These are phyloP conservation scores for Lampris megalopsis DNA, from an alignment of 2,113 vertebrate species.

Conservation along the genomic window DNA sequence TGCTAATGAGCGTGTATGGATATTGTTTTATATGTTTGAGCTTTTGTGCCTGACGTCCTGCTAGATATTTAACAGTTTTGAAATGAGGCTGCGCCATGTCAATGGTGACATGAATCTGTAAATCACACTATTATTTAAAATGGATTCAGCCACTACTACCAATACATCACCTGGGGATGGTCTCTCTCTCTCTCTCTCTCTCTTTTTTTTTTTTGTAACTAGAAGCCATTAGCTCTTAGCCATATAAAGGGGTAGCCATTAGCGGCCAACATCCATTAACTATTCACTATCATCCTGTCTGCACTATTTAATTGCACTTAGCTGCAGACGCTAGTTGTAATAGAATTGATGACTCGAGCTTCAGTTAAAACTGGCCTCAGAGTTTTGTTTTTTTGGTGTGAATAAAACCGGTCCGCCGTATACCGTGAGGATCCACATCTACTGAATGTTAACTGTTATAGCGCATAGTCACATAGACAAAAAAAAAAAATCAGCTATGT, in stretches of 20 bases:
- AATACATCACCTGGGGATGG: conserved; percentile 7
- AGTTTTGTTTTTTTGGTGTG: neutral
- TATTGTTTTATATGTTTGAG: too few relatives aligned
- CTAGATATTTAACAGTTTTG: neutral
- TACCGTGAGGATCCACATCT: neutral
- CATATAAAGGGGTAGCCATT: conserved; percentile 16
- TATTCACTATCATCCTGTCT: conserved; percentile 51
- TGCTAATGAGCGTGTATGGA: too few relatives aligned
- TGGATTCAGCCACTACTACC: conserved; percentile 10
- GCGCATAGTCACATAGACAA: too few relatives aligned
- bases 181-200: too few relatives aligned
- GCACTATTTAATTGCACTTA: conserved; percentile 69
- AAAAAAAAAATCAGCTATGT: neutral
- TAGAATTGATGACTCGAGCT: conserved; percentile 39
- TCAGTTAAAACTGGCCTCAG: conserved; percentile 3
- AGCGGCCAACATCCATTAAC: conserved; percentile 52
- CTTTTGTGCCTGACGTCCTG: too few relatives aligned
- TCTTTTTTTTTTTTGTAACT: conserved; percentile 33
- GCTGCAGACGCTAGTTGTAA: neutral
- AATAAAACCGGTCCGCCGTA: conserved; percentile 10
- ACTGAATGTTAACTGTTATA: conserved; percentile 18
- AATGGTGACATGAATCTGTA: neutral
- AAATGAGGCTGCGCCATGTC: neutral
- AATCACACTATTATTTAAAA: neutral
- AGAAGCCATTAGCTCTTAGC: conserved; percentile 51